Evolutionary conservation across 2,113 vertebrate genomes (phyloP), one percentile per base, ranked within the genome.

Genomic region (Brienomyrus brachyistius): DNA sequence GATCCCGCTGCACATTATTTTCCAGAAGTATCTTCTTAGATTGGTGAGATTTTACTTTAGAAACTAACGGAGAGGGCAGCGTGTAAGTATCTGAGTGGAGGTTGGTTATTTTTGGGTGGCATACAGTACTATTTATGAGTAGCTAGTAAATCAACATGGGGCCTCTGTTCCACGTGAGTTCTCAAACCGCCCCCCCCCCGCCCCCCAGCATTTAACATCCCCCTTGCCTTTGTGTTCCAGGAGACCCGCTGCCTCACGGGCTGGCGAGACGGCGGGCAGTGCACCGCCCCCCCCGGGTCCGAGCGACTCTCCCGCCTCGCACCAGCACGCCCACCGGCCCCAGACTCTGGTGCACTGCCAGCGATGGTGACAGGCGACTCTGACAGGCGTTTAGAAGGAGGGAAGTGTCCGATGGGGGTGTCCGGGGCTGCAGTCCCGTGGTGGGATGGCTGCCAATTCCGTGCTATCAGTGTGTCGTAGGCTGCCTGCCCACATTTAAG

Each of bases 361-460:
- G 74, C 11, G 5, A 48, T 8, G n/a, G 47, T 84, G 88, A 51
- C 13, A 62, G 83, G 84, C 90, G 83, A 62, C 86, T 56, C 47
- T 87, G 84, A 89, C 93, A 92, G n/a, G 50, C 85, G n/a, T 90
- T 90, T 84, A 88, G 21, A n/a, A 66, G 91, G 88, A 91, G 40
- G 23, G 17, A 90, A 86, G 82, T 15, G 35, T 74, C 7, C 9
- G 48, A 86, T 35, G 21, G 50, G 54, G 89, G 27, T 43, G 62
- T 43, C n/a, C 35, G 52, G 88, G 52, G 50, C 27, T 51, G 21
- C 59, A 56, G 43, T 91, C 45, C 54, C 59, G 50, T 50, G 47
- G 82, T 6, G 45, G 90, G 87, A 89, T 70, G 47, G 77, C 83
- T 52, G 90, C 88, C 91, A 91, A 77, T 88, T 87, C 59, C 88